Conservation (phyloP, 2,888 invertebrate species). For the Molorchus minor region DNA sequence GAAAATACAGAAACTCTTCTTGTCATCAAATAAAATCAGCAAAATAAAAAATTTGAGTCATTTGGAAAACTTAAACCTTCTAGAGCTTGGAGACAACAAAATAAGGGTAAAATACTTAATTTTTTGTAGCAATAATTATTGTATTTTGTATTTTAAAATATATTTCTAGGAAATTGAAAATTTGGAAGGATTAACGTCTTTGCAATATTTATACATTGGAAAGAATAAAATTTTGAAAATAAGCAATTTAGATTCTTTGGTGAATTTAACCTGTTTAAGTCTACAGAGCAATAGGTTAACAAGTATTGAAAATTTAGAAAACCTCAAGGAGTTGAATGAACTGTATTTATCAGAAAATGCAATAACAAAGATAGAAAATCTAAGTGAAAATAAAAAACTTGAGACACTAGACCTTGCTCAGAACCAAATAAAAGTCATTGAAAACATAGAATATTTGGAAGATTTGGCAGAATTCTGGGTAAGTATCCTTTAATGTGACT, state of each 20-base stretch:
- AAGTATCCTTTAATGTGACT: no score
- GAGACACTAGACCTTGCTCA: conserved; percentile 91
- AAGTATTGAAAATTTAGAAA: conserved; percentile 86
- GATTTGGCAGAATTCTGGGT: conserved; percentile 97
- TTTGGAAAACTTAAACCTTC: conserved; percentile 78
- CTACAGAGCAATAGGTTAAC: conserved; percentile 90
- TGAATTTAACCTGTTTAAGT: conserved; percentile 81
- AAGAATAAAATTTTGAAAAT: conserved; percentile 95
- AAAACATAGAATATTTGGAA: conserved; percentile 78
- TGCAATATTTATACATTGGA: conserved; percentile 86
- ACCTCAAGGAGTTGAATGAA: conserved; percentile 79
- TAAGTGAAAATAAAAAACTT: conserved; percentile 74
- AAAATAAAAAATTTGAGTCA: conserved; percentile 89
- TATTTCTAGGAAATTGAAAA: conserved; percentile 82
- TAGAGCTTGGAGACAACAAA: conserved; percentile 96
- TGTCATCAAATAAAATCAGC: conserved; percentile 89
- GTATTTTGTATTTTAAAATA: no score
- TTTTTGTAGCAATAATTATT: conserved; percentile 5
- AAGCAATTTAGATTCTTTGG: conserved; percentile 78
- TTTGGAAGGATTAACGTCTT: conserved; percentile 75
- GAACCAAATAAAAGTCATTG: conserved; percentile 83
- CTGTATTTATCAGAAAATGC: conserved; percentile 96
- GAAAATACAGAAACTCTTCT: conserved; percentile 83
- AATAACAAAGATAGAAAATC: conserved; percentile 79
- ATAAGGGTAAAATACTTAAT: conserved; percentile 70